phyloP scores from a whole-genome alignment of 2,888 invertebrate species.

The Polymixis flavicincta region DNA sequence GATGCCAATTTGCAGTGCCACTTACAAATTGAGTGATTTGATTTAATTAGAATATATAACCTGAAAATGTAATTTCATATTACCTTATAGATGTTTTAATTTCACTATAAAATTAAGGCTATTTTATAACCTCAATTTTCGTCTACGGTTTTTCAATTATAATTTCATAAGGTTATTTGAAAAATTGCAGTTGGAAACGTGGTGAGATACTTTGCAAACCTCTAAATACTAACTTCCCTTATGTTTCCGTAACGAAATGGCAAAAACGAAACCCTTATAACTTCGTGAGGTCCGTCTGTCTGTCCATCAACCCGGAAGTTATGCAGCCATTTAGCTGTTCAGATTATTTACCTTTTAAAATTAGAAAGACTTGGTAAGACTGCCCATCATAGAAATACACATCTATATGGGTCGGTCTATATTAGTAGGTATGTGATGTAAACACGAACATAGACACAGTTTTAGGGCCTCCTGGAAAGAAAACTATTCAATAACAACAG shows the following conservation, averaged over 20 bases:
- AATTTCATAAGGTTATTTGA: not conserved
- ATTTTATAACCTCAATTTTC: not conserved
- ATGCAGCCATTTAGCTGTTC: not conserved
- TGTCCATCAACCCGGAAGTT: not conserved
- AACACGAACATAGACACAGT: not conserved
- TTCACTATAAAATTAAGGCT: not conserved
- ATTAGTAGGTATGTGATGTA: not conserved
- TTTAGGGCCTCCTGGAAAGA: not conserved
- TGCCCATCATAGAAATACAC: not conserved
- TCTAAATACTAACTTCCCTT: not conserved
- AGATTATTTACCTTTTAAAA: not conserved
- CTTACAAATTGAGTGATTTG: not conserved
- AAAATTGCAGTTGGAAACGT: not conserved
- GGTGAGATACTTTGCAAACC: not conserved
- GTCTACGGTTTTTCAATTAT: not conserved
- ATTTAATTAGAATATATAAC: not conserved
- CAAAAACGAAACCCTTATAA: slow-evolving; percentile 2
- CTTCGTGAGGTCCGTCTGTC: not conserved
- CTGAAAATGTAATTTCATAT: not conserved
- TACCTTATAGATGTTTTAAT: not conserved
- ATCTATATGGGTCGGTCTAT: not conserved
- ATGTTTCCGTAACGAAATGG: not conserved
- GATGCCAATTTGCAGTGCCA: not conserved
- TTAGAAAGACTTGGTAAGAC: not conserved
- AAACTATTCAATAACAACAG: not conserved